Percentiles rank a stretch among this genome's conserved stretches.
Conservation (phyloP, 2,113 vertebrate species). For the Perognathus longimembris region DNA sequence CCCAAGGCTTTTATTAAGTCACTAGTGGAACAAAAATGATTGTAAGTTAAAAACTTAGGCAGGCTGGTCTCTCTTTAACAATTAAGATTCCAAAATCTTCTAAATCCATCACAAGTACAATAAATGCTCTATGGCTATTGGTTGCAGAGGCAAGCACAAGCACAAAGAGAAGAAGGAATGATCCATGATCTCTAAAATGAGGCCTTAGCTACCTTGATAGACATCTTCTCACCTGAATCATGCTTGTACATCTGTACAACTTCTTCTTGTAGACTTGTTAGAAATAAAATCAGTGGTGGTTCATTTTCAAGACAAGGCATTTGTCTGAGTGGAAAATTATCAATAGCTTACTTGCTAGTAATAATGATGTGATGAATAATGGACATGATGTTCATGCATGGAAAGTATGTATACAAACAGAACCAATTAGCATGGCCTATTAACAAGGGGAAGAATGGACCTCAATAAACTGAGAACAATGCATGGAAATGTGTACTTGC, state of each 20-base stretch:
- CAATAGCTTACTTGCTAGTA: no score
- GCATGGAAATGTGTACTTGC: no score
- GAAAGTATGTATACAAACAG: no score
- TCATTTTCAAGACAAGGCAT: no score
- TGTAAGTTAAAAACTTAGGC: not conserved
- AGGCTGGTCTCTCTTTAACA: not conserved
- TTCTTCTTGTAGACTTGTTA: not conserved
- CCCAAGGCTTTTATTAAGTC: not conserved
- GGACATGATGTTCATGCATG: no score
- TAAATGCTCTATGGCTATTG: not conserved
- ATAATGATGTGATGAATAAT: no score
- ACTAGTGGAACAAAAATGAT: not conserved
- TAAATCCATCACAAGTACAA: not conserved
- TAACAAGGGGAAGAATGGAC: no score
- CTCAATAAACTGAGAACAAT: no score
- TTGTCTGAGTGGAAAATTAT: no score
- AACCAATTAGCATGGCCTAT: no score
- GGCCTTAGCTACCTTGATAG: not conserved
- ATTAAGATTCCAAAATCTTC: not conserved
- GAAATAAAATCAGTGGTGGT: no score
- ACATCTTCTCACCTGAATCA: not conserved
- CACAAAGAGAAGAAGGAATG: not conserved
- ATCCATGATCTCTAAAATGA: not conserved
- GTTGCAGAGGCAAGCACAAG: not conserved
- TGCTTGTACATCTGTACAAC: conserved; percentile 8